Base-by-base conservation (phyloP, 2,797 vertebrate genomes). In the Sebastes flavidus region DNA sequence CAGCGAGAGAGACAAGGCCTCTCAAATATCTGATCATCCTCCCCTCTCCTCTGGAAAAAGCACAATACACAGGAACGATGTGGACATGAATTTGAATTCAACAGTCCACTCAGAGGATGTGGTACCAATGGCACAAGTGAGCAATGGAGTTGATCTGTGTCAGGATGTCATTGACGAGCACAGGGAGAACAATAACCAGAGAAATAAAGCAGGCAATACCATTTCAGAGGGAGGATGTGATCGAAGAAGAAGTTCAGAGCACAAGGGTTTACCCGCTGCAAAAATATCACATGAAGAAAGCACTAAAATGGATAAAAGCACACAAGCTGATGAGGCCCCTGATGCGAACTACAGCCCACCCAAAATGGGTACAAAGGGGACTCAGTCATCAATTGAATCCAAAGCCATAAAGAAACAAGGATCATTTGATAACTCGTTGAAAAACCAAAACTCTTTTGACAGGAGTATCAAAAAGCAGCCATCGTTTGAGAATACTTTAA, bases 81-180 rank as follows among this genome's bases (percentile, higher is more conserved):
- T 91, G 55, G 95, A 96, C 75, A 56, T 93, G n/a, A 92, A 95
- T 90, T 91, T 90, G 27, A 93, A 95, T 91, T 93, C 93, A 77
- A 36, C 87, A 18, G 73, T 73, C 80, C 89, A 91, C 14, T 83
- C 86, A 22, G 93, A 88, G 87, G 95, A 95, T 61, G 72, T 78
- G 74, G 65, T 56, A 66, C 86, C 90, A 82, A 95, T 96, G 95
- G 94, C 94, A 95, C 95, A 96, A 80, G 59, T 73, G 66, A 94
- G 71, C 82, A 91, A 91, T 29, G 58, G 46, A 61, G 56, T 78
- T 36, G 58, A 59, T 84, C 69, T 73, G 65, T 74, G 73, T 79
- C 73, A 78, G 14, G 82, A 81, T 74, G 72, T 56, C 22, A 61
- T 10, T 36, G 87, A 88, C 5, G 76, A 88, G 54, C 80, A 85